Evolutionary conservation across 2,888 invertebrate genomes (phyloP), one percentile per base, ranked within the genome.

Genomic region (Dichetophora obliterata): DNA sequence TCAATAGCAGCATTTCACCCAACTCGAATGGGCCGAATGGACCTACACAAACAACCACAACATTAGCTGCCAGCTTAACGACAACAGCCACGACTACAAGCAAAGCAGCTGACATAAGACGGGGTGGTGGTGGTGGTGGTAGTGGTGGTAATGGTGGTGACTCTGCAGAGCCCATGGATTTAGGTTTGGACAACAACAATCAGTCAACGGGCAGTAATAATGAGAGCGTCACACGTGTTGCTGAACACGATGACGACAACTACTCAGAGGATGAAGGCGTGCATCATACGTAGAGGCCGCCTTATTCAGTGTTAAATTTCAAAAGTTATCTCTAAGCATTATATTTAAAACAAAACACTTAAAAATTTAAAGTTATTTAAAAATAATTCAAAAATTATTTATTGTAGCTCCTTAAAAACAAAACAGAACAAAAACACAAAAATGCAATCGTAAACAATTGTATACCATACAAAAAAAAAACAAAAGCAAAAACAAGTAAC

Each of bases 251-350:
- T 14, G 89, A 89, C 34, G 89, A 89, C 57, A 88, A 86, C 77
- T 89, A 88, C 82, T 89, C 89, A 63, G 89, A 89, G 81, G 89
- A 89, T 79, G 89, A 89, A 77, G 88, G 88, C 50, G 88, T 87
- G 75, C 89, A 88, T 78, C 88, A 89, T 78, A 87, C 89, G 85
- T 89, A 88, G 79, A 80, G 69, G 11, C 19, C 16, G 16, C 5
- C n/a, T n/a, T n/a, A 37, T 9, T 27, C 63, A 5, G n/a, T 4
- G 0, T 31, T 3, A 63, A 11, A 65, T 19, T 65, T 5, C 3
- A 34, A 19, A n/a, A 65, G n/a, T 34, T 65, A 65, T 65, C 2
- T 27, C 14, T 31, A 65, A 27, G n/a, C 54, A 54, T 54, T 16
- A 54, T 3, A 16, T 9, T 1, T 22, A 6, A n/a, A 54, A n/a